These are phyloP conservation scores for Zootoca vivipara DNA, from an alignment of 2,113 vertebrate species.

Conservation along the genomic window DNA sequence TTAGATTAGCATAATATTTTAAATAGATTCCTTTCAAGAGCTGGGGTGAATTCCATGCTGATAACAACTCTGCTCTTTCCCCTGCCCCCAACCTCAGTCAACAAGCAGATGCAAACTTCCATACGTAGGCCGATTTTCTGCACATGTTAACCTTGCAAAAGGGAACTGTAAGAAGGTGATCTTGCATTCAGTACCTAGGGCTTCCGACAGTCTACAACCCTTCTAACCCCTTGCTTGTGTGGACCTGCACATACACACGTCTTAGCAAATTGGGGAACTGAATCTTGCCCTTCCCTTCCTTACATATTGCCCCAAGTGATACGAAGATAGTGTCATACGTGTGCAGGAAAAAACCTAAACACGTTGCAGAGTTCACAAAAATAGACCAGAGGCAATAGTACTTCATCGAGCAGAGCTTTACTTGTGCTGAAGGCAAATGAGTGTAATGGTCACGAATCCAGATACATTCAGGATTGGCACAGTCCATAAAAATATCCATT, in stretches of 20 bases:
- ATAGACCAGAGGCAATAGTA: no score
- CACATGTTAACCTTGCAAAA: not conserved
- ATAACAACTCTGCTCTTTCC: no score
- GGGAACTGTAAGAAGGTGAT: not conserved
- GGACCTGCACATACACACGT: not conserved
- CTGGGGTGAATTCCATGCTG: not conserved
- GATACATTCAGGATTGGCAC: no score
- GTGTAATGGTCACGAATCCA: no score
- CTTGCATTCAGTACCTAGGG: not conserved
- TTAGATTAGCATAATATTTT: not conserved
- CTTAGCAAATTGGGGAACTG: not conserved
- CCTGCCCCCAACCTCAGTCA: rapidly evolving
- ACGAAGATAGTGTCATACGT: no score
- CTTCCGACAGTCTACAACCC: not conserved
- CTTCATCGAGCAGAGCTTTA: no score
- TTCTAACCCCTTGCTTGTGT: not conserved
- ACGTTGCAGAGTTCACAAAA: no score
- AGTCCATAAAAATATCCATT: no score
- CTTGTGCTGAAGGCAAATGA: no score
- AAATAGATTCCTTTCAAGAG: not conserved
- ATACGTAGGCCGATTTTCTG: not conserved
- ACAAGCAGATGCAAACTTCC: not conserved
- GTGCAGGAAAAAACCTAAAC: no score
- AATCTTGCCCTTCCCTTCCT: not conserved
- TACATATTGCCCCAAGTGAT: not conserved